Evolutionary conservation across 2,113 vertebrate species (phyloP).

Genomic region (Burhinus bistriatus): DNA sequence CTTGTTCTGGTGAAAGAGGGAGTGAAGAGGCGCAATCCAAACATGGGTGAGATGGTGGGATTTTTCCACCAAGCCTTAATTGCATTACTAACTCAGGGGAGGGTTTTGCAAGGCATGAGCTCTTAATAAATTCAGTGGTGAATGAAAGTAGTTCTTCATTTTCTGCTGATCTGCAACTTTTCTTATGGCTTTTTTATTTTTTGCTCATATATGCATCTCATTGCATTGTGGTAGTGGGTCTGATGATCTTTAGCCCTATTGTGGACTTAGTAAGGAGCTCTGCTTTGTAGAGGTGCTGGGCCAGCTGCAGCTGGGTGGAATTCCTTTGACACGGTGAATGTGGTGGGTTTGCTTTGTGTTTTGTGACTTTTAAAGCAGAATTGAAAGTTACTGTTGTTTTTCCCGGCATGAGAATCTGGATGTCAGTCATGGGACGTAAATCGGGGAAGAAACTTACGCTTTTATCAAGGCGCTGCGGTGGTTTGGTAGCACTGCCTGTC

Average conservation of each 20-base stretch:
- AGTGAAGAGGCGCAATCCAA: conserved; percentile 45
- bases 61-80: conserved; percentile 62
- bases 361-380: neutral
- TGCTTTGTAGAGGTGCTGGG: neutral
- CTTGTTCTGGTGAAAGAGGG: conserved; percentile 58
- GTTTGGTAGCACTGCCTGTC: neutral
- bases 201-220: fast-evolving
- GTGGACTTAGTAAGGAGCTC: neutral
- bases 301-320: neutral
- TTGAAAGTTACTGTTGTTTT: neutral
- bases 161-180: neutral
- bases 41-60: conserved; percentile 33
- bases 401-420: neutral
- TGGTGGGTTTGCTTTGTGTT: neutral
- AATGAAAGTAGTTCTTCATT: neutral
- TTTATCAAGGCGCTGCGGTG: neutral
- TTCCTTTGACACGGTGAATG: neutral
- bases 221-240: neutral
- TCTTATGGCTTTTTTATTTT: neutral
- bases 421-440: neutral
- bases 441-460: neutral
- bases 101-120: conserved; percentile 14
- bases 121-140: neutral
- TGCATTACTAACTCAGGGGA: conserved; percentile 1
- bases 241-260: neutral